Conservation (phyloP, 1,140 invertebrate species). For the Andrena cerasifolii region DNA sequence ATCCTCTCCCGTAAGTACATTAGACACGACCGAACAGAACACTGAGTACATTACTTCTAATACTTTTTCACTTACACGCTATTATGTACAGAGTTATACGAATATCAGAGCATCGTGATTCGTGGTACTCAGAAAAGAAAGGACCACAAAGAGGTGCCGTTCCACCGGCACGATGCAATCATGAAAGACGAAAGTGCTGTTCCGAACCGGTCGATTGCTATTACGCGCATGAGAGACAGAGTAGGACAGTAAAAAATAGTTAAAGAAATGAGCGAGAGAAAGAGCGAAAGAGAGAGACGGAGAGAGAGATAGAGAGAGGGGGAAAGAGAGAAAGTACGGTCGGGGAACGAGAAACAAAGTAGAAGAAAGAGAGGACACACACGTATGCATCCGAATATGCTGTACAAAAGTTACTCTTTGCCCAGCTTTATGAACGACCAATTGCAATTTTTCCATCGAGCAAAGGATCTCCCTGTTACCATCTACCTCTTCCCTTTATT, state of each 20-base stretch:
- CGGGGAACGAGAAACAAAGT: slow-evolving; percentile 36
- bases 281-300: slow-evolving; percentile 18
- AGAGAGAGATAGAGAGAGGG: slow-evolving; percentile 40
- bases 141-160: slow-evolving; percentile 41
- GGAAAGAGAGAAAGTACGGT: slow-evolving; percentile 23
- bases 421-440: slow-evolving; percentile 33
- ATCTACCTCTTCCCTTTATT: not conserved
- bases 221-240: slow-evolving; percentile 45
- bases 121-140: slow-evolving; percentile 27
- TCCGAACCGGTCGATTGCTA: slow-evolving; percentile 65
- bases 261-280: slow-evolving; percentile 46
- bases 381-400: slow-evolving; percentile 14
- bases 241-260: slow-evolving; percentile 48
- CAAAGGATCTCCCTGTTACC: not conserved
- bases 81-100: slow-evolving; percentile 66
- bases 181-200: slow-evolving; percentile 66
- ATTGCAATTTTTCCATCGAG: not conserved
- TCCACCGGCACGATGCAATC: slow-evolving; percentile 49
- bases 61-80: slow-evolving; percentile 61
- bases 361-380: slow-evolving; percentile 36
- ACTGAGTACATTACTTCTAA: slow-evolving; percentile 58
- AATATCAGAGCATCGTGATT: slow-evolving; percentile 57
- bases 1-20: slow-evolving; percentile 61
- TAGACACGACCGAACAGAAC: slow-evolving; percentile 65
- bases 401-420: slow-evolving; percentile 57